A percentile compares a stretch with the other conserved stretches of the same genome.
These are phyloP conservation scores for Syrrhaptes paradoxus DNA, from an alignment of 2,113 vertebrate species.

Conservation along the genomic window DNA sequence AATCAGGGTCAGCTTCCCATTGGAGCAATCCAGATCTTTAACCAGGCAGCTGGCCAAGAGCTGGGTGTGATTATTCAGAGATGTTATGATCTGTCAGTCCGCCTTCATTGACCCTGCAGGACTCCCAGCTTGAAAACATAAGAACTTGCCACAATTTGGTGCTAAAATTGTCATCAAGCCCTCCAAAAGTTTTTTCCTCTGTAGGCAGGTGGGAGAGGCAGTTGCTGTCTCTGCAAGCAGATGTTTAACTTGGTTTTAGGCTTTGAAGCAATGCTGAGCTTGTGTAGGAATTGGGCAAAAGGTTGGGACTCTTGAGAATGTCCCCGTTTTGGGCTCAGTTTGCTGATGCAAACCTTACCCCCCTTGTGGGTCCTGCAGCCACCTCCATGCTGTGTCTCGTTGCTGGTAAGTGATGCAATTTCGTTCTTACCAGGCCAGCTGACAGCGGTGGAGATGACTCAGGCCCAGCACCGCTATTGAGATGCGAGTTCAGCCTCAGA, in stretches of 20 bases:
- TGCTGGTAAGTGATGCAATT: not conserved
- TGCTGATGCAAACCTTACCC: not conserved
- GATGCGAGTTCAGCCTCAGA: not conserved
- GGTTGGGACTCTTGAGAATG: not conserved
- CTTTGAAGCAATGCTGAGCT: not conserved
- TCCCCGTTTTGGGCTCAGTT: not conserved
- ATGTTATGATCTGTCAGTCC: not conserved
- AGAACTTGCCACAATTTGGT: not conserved
- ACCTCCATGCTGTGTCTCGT: not conserved
- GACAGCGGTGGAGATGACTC: not conserved
- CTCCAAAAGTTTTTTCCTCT: not conserved
- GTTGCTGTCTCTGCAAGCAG: not conserved
- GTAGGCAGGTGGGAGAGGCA: not conserved
- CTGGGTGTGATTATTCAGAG: not conserved
- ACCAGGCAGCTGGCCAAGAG: constrained; percentile 1
- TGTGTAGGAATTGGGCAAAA: not conserved
- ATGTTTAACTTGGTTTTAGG: not conserved
- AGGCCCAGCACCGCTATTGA: not conserved
- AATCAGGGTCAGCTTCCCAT: not conserved
- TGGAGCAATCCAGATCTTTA: constrained; percentile 16
- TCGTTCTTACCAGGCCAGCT: not conserved
- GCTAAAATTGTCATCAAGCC: not conserved
- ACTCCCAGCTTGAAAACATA: not conserved
- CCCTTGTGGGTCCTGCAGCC: not conserved
- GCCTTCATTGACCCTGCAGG: not conserved